phyloP scores from a whole-genome alignment of 2,113 vertebrate genomes.

The Oceanodroma tethys region DNA sequence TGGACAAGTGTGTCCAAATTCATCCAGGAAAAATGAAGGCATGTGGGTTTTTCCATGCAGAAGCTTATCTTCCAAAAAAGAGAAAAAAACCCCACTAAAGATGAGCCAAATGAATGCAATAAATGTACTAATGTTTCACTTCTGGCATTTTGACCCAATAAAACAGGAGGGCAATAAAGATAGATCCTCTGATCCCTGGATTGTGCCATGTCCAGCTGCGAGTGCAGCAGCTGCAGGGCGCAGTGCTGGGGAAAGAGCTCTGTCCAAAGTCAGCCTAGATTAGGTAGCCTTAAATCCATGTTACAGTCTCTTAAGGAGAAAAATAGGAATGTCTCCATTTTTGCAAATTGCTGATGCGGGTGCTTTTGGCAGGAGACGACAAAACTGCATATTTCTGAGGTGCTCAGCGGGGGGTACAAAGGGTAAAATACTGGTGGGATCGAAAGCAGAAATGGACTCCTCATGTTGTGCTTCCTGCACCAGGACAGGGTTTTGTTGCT shows the following conservation, averaged over 20 bases:
- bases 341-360: accelerated
- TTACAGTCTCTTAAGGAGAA: no score
- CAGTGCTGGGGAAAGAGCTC: background rate
- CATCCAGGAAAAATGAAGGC: conserved; percentile 18
- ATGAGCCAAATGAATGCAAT: conserved; percentile 33
- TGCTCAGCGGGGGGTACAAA: background rate
- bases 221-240: background rate
- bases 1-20: background rate
- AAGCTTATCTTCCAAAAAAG: conserved; percentile 43
- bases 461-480: background rate
- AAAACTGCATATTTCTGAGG: background rate
- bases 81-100: conserved; percentile 10
- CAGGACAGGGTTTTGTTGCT: accelerated
- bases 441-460: accelerated
- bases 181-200: conserved; percentile 23
- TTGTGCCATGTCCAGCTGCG: background rate
- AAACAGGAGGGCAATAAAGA: conserved; percentile 14
- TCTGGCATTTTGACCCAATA: conserved; percentile 6
- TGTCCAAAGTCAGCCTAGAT: background rate
- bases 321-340: background rate
- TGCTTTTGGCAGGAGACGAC: background rate
- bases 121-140: conserved; percentile 45
- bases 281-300: background rate
- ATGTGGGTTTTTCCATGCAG: background rate
- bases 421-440: background rate